Percentiles rank a stretch among this genome's conserved stretches.
phyloP scores from a whole-genome alignment of 2,888 invertebrate species.

The Plagodis pulveraria region DNA sequence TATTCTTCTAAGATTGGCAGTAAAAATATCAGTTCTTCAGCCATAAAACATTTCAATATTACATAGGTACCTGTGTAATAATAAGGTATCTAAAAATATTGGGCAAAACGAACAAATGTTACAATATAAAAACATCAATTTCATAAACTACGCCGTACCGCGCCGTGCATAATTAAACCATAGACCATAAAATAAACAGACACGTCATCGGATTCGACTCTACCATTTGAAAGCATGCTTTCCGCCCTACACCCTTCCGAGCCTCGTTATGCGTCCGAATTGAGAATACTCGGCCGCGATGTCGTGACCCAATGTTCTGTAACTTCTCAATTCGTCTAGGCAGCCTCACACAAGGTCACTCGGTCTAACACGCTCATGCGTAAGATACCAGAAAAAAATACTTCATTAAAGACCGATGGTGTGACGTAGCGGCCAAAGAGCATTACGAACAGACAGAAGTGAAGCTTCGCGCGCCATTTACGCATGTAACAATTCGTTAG shows the following conservation, averaged over 20 bases:
- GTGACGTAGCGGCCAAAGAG: conserved; percentile 55
- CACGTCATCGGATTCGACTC: conserved; percentile 20
- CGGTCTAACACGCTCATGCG: conserved; percentile 53
- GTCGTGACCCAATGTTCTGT: conserved; percentile 43
- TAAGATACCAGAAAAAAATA: conserved; percentile 27
- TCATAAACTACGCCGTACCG: neutral
- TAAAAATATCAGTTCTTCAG: no score
- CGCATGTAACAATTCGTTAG: conserved; percentile 2
- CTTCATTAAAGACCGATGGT: conserved; percentile 64
- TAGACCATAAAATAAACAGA: conserved; percentile 24
- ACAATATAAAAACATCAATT: neutral
- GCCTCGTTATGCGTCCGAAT: conserved; percentile 56
- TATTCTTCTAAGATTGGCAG: no score
- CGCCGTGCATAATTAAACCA: conserved; percentile 9
- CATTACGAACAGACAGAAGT: conserved; percentile 18
- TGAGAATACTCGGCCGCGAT: conserved; percentile 39
- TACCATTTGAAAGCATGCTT: conserved; percentile 22
- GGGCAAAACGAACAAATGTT: neutral
- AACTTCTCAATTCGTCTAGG: conserved; percentile 56
- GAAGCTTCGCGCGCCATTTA: conserved; percentile 7
- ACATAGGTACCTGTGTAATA: no score
- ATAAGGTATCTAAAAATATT: neutral
- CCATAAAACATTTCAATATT: no score
- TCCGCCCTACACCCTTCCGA: conserved; percentile 56
- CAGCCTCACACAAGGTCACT: conserved; percentile 60